Conservation (phyloP, 2,888 invertebrate genomes). For the Atrina japonica region DNA sequence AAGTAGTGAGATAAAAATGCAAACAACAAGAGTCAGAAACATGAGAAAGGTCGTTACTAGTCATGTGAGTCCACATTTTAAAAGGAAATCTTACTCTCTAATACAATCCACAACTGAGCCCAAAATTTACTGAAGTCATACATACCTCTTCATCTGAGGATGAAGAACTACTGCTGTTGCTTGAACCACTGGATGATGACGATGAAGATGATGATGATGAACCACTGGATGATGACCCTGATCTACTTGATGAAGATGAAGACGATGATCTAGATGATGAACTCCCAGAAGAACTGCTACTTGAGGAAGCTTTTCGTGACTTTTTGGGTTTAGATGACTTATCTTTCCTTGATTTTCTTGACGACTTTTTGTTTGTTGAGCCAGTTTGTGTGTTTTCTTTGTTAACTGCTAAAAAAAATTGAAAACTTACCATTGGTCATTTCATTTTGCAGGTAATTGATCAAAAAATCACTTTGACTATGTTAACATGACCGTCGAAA, state of each 20-base stretch:
- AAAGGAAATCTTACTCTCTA: too few relatives aligned
- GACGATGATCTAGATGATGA: conserved; percentile 42
- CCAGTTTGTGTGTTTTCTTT: not conserved
- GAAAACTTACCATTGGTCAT: too few relatives aligned
- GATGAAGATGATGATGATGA: conserved; percentile 34
- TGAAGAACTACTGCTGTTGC: conserved; percentile 19
- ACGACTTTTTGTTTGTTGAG: conserved; percentile 6
- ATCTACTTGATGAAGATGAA: conserved; percentile 31
- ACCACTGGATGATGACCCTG: conserved; percentile 33
- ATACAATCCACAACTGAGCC: too few relatives aligned
- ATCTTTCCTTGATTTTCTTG: conserved; percentile 15
- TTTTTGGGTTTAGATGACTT: conserved; percentile 10
- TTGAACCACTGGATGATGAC: conserved; percentile 29
- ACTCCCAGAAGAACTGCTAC: conserved; percentile 35
- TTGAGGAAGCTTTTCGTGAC: conserved; percentile 15
- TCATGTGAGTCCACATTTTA: too few relatives aligned
- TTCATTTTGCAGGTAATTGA: too few relatives aligned
- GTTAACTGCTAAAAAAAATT: too few relatives aligned
- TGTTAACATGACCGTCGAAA: too few relatives aligned
- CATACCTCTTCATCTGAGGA: conserved; percentile 17
- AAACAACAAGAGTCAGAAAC: too few relatives aligned
- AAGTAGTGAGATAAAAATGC: too few relatives aligned
- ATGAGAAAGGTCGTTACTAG: too few relatives aligned
- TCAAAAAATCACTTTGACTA: too few relatives aligned
- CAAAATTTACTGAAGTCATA: not conserved